Evolutionary conservation across 2,888 invertebrate species (phyloP), one percentile per base, ranked within the genome.

Genomic region (Epiperipatus broadwayi): DNA sequence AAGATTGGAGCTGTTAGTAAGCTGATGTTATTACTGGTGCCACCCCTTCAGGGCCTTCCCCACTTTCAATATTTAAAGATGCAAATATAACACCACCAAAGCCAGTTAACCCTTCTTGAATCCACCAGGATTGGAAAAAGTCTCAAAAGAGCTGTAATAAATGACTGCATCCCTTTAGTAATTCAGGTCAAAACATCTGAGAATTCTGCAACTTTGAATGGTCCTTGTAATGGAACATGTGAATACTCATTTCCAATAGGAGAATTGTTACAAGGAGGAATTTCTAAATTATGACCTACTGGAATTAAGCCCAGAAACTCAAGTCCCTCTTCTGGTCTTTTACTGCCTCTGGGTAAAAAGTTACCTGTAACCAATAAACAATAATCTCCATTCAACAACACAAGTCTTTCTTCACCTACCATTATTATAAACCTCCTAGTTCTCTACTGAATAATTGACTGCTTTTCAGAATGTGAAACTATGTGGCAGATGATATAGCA

Each of bases 81-180:
- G 39, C 37, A 18, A 43, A 39, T n/a, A 29, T 35, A 18, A 27
- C 21, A 16, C 20, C 33, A 14, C 32, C 37, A 5, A 19, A 47
- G 44, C 14, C 66, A 79, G 52, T 69, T 70, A 50, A 72, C 77
- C 33, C 64, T 87, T 41, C 63, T 87, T 30, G 73, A 72, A 52
- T 79, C 80, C 8, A 87, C 87, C 51, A 72, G 81, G 50, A 75
- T 75, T 57, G 87, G 85, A 41, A 63, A 75, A 37, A 70, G 70
- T 51, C 63, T 87, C 47, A 84, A 79, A 59, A 85, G 84, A 62
- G 68, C 83, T 38, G 73, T 74, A 1, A 85, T 84, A n/a, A 75
- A 78, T 51, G 87, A 89, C 57, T 78, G 81, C 60, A 87, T 85
- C 69, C 75, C 71, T 37, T 85, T 87, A 0, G 57, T 69, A 35